These are phyloP conservation scores for Myiopsitta monachus DNA, from an alignment of 2,113 vertebrate genomes.

Conservation along the genomic window DNA sequence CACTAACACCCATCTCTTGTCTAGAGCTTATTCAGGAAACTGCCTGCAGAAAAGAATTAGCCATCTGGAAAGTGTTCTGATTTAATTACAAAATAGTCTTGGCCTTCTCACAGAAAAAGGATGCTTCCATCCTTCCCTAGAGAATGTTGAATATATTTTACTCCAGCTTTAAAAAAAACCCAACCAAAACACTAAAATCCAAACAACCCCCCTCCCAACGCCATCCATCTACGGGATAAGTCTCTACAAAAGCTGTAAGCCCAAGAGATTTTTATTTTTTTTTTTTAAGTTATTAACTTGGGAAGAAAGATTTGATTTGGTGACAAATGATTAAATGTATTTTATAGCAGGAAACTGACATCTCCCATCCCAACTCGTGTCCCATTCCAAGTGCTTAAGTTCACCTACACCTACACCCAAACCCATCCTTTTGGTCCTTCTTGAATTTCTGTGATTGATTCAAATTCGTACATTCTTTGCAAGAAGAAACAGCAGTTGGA, in stretches of 20 bases:
- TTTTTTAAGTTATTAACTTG: background rate
- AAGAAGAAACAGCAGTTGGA: conserved; percentile 57
- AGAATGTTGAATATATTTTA: conserved; percentile 6
- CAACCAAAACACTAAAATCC: background rate
- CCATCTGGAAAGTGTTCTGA: background rate
- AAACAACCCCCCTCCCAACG: too few relatives aligned
- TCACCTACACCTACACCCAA: conserved; percentile 1
- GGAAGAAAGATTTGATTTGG: conserved; percentile 6
- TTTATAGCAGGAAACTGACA: background rate
- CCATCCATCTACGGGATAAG: background rate
- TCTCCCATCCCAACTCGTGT: background rate
- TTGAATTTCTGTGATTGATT: conserved; percentile 32
- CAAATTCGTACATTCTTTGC: conserved; percentile 52
- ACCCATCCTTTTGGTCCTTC: conserved; percentile 45
- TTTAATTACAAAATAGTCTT: background rate
- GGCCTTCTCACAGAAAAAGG: background rate
- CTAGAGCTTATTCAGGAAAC: background rate
- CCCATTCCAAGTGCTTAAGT: conserved; percentile 45
- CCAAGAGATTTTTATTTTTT: background rate
- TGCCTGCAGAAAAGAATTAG: conserved; percentile 36
- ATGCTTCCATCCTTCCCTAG: background rate
- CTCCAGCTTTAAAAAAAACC: background rate
- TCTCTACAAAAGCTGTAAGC: background rate
- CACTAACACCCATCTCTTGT: background rate
- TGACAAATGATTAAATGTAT: conserved; percentile 6